Conservation (phyloP, 2,888 invertebrate species). For the Pelosia muscerda region DNA sequence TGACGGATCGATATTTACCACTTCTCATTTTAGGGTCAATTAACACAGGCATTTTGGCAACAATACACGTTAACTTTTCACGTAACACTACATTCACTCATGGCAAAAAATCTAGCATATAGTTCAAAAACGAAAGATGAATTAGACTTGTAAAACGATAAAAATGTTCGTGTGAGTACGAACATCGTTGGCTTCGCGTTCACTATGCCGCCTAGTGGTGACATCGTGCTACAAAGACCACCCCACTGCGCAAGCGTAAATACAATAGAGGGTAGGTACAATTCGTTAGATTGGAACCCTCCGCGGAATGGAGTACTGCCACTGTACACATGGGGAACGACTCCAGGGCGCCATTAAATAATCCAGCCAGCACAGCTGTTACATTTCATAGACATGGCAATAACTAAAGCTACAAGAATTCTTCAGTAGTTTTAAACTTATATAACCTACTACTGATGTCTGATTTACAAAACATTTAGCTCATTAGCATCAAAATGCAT, state of each 20-base stretch:
- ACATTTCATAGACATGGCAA: constrained; percentile 38
- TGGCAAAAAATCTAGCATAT: constrained; percentile 58
- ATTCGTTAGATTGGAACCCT: constrained; percentile 47
- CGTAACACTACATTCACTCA: constrained; percentile 72
- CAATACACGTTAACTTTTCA: constrained; percentile 60
- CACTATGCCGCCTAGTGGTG: constrained; percentile 67
- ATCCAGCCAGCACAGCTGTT: constrained; percentile 72
- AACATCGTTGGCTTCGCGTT: constrained; percentile 75
- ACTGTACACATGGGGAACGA: constrained; percentile 65
- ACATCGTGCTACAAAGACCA: constrained; percentile 68
- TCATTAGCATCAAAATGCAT: neutral
- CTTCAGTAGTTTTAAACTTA: neutral
- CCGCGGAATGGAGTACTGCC: constrained; percentile 57
- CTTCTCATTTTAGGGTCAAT: constrained; percentile 73
- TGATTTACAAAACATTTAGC: neutral
- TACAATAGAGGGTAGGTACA: constrained; percentile 80
- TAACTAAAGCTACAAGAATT: constrained; percentile 2
- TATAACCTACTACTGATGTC: too few species aligned
- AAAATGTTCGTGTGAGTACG: constrained; percentile 65
- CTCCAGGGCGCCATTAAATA: constrained; percentile 39
- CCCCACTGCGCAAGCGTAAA: constrained; percentile 82
- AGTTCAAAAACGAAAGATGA: constrained; percentile 43
- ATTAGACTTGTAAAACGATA: constrained; percentile 54
- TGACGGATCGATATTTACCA: constrained; percentile 83
- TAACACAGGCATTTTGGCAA: constrained; percentile 75